phyloP scores from a whole-genome alignment of 2,113 vertebrate species.

The Laterallus jamaicensis region DNA sequence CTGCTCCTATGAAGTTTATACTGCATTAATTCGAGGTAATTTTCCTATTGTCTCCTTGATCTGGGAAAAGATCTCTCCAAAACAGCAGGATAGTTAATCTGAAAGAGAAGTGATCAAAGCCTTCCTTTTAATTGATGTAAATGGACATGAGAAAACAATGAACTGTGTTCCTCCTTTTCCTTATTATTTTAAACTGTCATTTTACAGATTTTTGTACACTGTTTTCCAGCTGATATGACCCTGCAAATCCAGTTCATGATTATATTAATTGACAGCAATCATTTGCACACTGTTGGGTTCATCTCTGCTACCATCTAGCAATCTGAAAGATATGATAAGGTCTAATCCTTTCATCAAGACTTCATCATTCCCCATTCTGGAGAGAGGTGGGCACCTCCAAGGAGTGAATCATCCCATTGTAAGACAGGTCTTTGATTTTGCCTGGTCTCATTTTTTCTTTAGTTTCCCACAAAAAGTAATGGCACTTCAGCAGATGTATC shows the following conservation, averaged over 20 bases:
- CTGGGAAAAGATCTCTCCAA: not conserved
- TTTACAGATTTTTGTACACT: not conserved
- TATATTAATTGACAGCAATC: not conserved
- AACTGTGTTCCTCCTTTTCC: not conserved
- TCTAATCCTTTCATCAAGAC: not conserved
- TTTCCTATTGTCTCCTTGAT: not conserved
- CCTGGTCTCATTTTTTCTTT: not conserved
- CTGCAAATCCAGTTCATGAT: not conserved
- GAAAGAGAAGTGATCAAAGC: not conserved
- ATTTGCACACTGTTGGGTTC: not conserved
- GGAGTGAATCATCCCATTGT: not conserved
- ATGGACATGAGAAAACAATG: not conserved
- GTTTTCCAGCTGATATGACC: not conserved
- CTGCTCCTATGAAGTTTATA: not conserved
- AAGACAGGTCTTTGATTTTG: not conserved
- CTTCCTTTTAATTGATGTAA: constrained; percentile 23
- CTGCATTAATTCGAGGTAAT: not conserved
- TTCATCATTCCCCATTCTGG: not conserved
- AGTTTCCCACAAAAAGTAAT: not conserved
- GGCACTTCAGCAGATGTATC: not conserved
- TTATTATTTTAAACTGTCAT: not conserved
- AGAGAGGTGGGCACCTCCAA: not conserved
- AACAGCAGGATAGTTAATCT: not conserved
- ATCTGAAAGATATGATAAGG: not conserved
- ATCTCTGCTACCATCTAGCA: not conserved